These are phyloP conservation scores for Eledone cirrhosa DNA, from an alignment of 2,888 invertebrate genomes.

Conservation along the genomic window DNA sequence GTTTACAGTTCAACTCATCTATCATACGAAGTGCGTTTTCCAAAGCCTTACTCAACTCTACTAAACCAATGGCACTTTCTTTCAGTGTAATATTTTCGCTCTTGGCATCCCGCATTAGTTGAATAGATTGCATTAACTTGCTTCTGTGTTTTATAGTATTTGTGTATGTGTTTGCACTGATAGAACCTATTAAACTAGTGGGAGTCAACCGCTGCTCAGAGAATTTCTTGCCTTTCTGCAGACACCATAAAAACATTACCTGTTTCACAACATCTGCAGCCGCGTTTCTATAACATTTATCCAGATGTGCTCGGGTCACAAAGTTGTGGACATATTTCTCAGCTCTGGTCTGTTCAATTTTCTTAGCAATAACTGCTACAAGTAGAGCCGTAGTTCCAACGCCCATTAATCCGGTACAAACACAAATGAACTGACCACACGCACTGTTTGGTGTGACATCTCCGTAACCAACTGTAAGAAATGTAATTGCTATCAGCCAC, in stretches of 20 bases:
- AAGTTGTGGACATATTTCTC: conserved; percentile 59
- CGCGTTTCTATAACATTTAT: conserved; percentile 50
- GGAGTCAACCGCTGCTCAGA: no score
- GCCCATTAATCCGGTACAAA: conserved; percentile 53
- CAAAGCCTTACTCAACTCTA: conserved; percentile 49
- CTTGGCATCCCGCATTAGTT: conserved; percentile 52
- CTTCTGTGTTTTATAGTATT: conserved; percentile 38
- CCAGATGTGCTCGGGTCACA: conserved; percentile 50
- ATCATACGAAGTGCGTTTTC: background rate
- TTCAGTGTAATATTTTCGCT: conserved; percentile 48
- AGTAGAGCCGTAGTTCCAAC: conserved; percentile 55
- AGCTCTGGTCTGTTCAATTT: conserved; percentile 55
- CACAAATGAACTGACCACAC: conserved; percentile 54
- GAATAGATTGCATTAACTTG: conserved; percentile 48
- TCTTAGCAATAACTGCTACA: conserved; percentile 54
- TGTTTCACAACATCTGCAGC: conserved; percentile 57
- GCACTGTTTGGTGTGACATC: conserved; percentile 52
- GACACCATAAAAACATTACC: conserved; percentile 34
- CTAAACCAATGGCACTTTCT: conserved; percentile 50
- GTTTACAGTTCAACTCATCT: background rate
- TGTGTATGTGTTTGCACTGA: no score
- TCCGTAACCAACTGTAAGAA: conserved; percentile 57
- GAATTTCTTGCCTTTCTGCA: no score
- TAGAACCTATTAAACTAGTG: no score
- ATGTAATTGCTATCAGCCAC: conserved; percentile 58